Percentiles rank a stretch among this genome's conserved stretches.
Evolutionary conservation across 2,113 vertebrate genomes (phyloP).

Genomic region (Coracopsis vasa): DNA sequence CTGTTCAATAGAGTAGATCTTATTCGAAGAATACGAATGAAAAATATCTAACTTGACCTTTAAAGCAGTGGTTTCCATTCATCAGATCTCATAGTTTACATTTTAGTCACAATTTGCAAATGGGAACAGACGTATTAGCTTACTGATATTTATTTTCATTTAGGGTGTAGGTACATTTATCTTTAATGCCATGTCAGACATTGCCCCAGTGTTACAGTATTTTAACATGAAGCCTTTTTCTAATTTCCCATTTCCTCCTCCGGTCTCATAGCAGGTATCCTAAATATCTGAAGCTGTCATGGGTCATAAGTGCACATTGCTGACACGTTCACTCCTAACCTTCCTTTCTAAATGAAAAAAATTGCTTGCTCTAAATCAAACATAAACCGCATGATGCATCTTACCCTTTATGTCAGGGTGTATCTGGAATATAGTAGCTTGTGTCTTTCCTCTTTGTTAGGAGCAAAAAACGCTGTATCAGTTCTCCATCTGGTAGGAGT

Average conservation of each 20-base stretch:
- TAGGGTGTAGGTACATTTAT: background rate
- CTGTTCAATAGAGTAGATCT: background rate
- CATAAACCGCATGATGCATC: background rate
- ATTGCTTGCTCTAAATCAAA: background rate
- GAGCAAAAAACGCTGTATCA: background rate
- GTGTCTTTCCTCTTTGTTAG: background rate
- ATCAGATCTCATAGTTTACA: background rate
- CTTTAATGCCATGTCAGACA: background rate
- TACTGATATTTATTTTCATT: background rate
- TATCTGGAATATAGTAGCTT: background rate
- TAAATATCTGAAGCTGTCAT: background rate
- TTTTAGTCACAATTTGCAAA: background rate
- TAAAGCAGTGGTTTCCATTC: background rate
- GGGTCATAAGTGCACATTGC: background rate
- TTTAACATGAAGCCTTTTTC: background rate
- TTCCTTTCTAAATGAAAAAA: background rate
- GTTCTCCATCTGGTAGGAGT: background rate
- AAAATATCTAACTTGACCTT: background rate
- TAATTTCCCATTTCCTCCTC: background rate
- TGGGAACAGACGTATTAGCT: background rate
- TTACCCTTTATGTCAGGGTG: background rate
- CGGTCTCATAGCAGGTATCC: background rate
- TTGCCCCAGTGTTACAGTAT: background rate
- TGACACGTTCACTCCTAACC: background rate
- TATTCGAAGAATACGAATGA: background rate